Evolutionary conservation across 2,113 vertebrate genomes (phyloP).

Genomic region (Elephas maximus): DNA sequence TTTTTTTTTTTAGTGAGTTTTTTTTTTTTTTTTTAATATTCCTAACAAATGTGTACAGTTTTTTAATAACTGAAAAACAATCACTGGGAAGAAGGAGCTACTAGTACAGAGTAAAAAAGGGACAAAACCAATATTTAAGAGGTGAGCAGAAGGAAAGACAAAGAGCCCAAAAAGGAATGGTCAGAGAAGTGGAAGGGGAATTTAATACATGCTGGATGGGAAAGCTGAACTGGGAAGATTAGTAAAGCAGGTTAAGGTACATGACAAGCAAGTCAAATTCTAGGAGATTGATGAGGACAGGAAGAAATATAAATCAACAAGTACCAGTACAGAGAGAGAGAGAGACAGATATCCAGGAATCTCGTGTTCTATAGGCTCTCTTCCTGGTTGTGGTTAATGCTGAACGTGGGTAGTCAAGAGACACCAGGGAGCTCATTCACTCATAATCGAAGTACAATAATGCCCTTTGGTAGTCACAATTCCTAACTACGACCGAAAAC

Average conservation of each 20-base stretch:
- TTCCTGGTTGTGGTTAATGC: not conserved
- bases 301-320: conserved; percentile 32
- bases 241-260: not conserved
- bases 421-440: not conserved
- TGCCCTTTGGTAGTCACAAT: not conserved
- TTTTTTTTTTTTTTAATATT: no score
- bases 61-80: no score
- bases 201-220: not conserved
- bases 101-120: no score
- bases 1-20: no score
- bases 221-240: not conserved
- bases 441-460: conserved; percentile 31
- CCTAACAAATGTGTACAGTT: no score
- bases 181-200: not conserved
- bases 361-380: not conserved
- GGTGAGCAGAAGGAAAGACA: not conserved
- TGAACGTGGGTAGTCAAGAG: not conserved
- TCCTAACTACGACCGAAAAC: not conserved
- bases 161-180: not conserved
- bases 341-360: not conserved
- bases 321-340: not conserved
- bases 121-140: no score
- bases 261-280: not conserved
- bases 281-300: not conserved
- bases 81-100: no score